phyloP scores from a whole-genome alignment of 2,113 vertebrate species.

The Syngnathoides biaculeatus region DNA sequence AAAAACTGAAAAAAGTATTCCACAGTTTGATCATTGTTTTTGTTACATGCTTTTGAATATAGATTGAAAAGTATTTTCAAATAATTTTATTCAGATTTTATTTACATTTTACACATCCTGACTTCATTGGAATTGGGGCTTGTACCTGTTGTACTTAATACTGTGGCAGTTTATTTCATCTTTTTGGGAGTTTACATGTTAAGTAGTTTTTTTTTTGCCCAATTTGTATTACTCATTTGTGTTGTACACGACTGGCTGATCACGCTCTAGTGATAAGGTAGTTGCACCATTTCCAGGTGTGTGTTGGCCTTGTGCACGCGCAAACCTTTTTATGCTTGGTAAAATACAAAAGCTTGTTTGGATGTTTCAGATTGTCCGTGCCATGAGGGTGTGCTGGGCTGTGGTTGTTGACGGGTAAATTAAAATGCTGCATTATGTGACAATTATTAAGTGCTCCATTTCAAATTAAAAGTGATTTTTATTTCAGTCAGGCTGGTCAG shows the following conservation, averaged over 20 bases:
- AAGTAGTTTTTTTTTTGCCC: constrained; percentile 21
- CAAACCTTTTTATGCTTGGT: constrained; percentile 12
- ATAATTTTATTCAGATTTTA: too few relatives aligned
- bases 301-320: background rate
- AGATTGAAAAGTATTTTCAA: too few relatives aligned
- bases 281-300: constrained; percentile 46
- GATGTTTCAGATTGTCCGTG: constrained; percentile 28
- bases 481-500: constrained; percentile 64
- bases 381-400: constrained; percentile 37
- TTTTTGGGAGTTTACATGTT: background rate
- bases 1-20: too few relatives aligned
- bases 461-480: constrained; percentile 61
- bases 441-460: background rate
- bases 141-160: constrained; percentile 6
- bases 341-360: constrained; percentile 17
- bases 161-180: background rate
- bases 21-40: too few relatives aligned
- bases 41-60: too few relatives aligned
- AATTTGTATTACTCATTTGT: constrained; percentile 12
- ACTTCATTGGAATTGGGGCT: too few relatives aligned
- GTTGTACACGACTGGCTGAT: constrained; percentile 17
- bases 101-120: too few relatives aligned
- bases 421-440: constrained; percentile 50
- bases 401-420: constrained; percentile 48
- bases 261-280: constrained; percentile 30